These are phyloP conservation scores for Hiodon tergisus DNA, from an alignment of 2,113 vertebrate genomes.

Conservation along the genomic window DNA sequence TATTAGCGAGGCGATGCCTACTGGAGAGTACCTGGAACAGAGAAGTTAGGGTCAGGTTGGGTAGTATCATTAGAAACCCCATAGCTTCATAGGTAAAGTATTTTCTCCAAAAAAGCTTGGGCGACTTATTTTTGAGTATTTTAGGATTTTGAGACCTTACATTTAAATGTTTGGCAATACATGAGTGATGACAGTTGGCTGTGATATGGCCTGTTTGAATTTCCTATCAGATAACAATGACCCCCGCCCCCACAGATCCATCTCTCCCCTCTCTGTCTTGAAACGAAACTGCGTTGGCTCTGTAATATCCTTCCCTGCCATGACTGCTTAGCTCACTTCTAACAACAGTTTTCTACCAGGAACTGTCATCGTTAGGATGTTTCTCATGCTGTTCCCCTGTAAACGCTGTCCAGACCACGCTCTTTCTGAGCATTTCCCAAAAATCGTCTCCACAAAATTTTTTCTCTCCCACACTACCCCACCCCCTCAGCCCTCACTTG, in stretches of 20 bases:
- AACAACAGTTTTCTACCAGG: background rate
- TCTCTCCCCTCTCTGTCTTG: background rate
- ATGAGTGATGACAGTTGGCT: no score
- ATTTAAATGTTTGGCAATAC: no score
- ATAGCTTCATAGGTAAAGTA: background rate
- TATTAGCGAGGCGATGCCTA: constrained; percentile 74
- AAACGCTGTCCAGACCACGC: constrained; percentile 4
- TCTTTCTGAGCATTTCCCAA: constrained; percentile 2
- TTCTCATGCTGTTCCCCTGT: constrained; percentile 13
- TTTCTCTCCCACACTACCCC: constrained; percentile 16
- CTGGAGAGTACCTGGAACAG: constrained; percentile 69
- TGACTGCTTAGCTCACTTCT: background rate
- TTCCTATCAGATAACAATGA: background rate
- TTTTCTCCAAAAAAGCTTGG: background rate
- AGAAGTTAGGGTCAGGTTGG: background rate
- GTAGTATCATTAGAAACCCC: no score
- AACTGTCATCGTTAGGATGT: constrained; percentile 2
- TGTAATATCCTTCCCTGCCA: background rate
- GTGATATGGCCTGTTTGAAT: no score
- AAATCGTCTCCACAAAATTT: background rate
- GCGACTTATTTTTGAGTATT: no score
- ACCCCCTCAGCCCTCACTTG: background rate
- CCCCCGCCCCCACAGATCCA: background rate
- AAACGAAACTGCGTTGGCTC: background rate
- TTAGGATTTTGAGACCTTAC: no score